Conservation (phyloP, 2,113 vertebrate species). For the Myrmecobius fasciatus region DNA sequence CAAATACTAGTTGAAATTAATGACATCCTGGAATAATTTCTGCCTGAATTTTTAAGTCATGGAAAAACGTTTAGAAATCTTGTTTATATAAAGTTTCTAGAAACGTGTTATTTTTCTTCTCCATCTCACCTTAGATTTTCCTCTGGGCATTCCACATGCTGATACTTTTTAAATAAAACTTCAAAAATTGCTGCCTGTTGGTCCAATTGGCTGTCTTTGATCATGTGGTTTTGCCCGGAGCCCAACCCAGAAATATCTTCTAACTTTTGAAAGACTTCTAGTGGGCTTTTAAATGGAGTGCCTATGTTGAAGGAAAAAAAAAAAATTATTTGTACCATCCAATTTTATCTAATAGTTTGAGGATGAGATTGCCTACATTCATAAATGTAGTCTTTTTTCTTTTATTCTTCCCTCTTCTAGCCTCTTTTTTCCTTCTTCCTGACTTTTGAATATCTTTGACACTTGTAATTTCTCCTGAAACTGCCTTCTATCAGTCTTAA, state of each 20-base stretch:
- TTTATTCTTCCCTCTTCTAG: background rate
- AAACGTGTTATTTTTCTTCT: background rate
- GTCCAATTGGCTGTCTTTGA: slow-evolving; percentile 83
- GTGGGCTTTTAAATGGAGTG: slow-evolving; percentile 77
- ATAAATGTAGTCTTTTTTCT: background rate
- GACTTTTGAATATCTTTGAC: background rate
- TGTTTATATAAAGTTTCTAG: background rate
- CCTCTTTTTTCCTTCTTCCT: background rate
- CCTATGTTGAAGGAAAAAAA: slow-evolving; percentile 77
- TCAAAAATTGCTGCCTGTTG: slow-evolving; percentile 78
- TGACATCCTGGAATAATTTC: background rate
- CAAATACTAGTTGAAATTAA: background rate
- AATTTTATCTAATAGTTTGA: background rate
- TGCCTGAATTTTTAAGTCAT: background rate
- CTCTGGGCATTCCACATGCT: slow-evolving; percentile 66
- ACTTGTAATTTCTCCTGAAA: background rate
- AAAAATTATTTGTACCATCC: background rate
- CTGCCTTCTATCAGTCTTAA: background rate
- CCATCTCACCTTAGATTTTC: slow-evolving; percentile 77
- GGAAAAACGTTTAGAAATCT: background rate
- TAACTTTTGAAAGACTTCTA: slow-evolving; percentile 81
- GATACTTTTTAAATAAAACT: slow-evolving; percentile 69
- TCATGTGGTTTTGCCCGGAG: slow-evolving; percentile 85
- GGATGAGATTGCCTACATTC: background rate
- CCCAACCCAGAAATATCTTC: slow-evolving; percentile 81